These are phyloP conservation scores for Trissonchulus latispiculum DNA, from an alignment of 2,888 invertebrate genomes.

Conservation along the genomic window DNA sequence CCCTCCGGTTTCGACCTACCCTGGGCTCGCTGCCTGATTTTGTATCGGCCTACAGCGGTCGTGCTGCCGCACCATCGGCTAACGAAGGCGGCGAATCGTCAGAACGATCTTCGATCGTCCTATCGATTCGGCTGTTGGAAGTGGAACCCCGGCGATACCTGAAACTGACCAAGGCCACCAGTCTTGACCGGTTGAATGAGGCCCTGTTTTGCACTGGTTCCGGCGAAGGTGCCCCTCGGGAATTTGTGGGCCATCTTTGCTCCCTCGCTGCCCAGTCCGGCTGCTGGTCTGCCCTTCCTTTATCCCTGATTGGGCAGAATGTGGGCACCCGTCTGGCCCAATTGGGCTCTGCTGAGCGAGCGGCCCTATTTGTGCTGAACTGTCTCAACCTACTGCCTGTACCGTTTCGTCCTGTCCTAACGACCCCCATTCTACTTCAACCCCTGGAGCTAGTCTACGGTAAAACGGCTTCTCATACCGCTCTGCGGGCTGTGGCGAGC, in stretches of 20 bases:
- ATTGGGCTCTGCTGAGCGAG: background rate
- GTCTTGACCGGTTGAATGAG: background rate
- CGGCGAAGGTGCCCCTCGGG: background rate
- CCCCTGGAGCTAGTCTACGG: background rate
- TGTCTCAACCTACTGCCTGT: background rate
- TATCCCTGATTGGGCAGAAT: background rate
- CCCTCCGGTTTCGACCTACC: background rate
- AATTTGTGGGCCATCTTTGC: background rate
- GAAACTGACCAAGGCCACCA: background rate
- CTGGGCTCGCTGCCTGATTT: background rate
- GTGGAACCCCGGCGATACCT: background rate
- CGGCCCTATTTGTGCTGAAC: background rate
- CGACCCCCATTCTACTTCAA: background rate
- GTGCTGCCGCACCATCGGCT: no score
- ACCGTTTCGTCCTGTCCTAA: background rate
- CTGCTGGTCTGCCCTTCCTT: background rate
- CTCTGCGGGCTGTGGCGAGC: background rate
- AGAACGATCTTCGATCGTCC: background rate
- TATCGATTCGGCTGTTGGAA: background rate
- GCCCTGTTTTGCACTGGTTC: background rate
- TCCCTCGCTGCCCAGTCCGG: background rate
- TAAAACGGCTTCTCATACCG: background rate
- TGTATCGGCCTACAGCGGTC: background rate
- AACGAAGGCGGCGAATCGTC: background rate
- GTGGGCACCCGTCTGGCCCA: background rate